Evolutionary conservation across 1,140 invertebrate genomes (phyloP).

Genomic region (Spodoptera litura): DNA sequence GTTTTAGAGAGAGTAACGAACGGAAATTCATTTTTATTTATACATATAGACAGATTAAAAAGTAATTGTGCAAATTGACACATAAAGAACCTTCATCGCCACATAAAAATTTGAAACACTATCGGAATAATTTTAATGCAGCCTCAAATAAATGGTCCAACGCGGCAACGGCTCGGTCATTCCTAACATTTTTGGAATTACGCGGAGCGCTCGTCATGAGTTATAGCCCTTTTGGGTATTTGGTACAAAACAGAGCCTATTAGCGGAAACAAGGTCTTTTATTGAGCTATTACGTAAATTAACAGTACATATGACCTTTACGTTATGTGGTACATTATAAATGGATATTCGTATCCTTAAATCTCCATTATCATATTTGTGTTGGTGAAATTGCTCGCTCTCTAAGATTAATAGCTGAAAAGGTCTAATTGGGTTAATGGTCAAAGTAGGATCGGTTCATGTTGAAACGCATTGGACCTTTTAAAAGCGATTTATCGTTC

Average conservation of each 20-base stretch:
- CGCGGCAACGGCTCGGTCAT: conserved; percentile 13
- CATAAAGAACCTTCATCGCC: background rate
- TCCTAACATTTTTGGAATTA: conserved; percentile 44
- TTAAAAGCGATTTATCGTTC: background rate
- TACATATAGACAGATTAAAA: no score
- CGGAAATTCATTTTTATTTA: no score
- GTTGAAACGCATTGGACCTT: conserved; percentile 4
- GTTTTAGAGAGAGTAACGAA: no score
- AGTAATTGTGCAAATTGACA: no score
- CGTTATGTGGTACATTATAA: conserved; percentile 35
- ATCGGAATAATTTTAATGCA: conserved; percentile 16
- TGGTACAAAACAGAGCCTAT: conserved; percentile 45
- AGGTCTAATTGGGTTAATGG: conserved; percentile 29
- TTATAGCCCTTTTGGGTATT: conserved; percentile 45
- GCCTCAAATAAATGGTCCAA: conserved; percentile 1
- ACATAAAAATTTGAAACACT: conserved; percentile 27
- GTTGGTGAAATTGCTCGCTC: conserved; percentile 13
- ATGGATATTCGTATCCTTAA: conserved; percentile 35
- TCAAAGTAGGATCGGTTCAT: conserved; percentile 1
- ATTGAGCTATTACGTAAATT: conserved; percentile 51
- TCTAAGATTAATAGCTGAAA: conserved; percentile 29
- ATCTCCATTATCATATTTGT: conserved; percentile 43
- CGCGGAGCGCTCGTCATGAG: conserved; percentile 32
- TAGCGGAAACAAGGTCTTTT: conserved; percentile 42
- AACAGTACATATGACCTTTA: conserved; percentile 48